Conservation (phyloP, 1,140 invertebrate species). For the Marisa cornuarietis region DNA sequence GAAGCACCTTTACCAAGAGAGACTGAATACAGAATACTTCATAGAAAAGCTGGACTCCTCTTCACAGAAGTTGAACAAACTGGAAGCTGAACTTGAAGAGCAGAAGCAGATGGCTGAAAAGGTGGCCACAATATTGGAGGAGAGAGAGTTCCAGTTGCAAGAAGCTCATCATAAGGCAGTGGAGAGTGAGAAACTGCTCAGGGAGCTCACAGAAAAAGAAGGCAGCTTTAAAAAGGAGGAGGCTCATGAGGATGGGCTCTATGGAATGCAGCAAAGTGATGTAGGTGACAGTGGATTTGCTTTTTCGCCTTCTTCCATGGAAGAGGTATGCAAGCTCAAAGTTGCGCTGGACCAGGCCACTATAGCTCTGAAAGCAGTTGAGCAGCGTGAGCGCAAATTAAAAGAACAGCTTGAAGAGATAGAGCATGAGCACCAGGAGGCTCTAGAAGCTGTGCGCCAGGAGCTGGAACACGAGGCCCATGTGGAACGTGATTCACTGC, state of each 20-base stretch:
- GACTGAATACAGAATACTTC: conserved; percentile 4
- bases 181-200: conserved; percentile 32
- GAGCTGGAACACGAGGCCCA: conserved; percentile 49
- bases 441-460: conserved; percentile 33
- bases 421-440: conserved; percentile 37
- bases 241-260: too few species aligned
- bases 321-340: conserved; percentile 35
- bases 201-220: conserved; percentile 27
- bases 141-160: not conserved
- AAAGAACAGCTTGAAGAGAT: conserved; percentile 37
- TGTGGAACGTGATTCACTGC: conserved; percentile 44
- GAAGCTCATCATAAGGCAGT: conserved; percentile 9
- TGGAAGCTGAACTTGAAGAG: conserved; percentile 37
- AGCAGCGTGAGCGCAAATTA: conserved; percentile 28
- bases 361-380: not conserved
- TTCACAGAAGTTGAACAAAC: conserved; percentile 24
- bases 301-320: conserved; percentile 21
- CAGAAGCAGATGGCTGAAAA: conserved; percentile 7
- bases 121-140: not conserved
- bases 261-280: too few species aligned
- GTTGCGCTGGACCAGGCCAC: conserved; percentile 23
- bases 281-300: conserved; percentile 8
- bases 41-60: conserved; percentile 22
- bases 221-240: conserved; percentile 21
- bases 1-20: conserved; percentile 25